Evolutionary conservation across 2,113 vertebrate species (phyloP), one percentile per base, ranked within the genome.

Genomic region (Sorex fumeus): DNA sequence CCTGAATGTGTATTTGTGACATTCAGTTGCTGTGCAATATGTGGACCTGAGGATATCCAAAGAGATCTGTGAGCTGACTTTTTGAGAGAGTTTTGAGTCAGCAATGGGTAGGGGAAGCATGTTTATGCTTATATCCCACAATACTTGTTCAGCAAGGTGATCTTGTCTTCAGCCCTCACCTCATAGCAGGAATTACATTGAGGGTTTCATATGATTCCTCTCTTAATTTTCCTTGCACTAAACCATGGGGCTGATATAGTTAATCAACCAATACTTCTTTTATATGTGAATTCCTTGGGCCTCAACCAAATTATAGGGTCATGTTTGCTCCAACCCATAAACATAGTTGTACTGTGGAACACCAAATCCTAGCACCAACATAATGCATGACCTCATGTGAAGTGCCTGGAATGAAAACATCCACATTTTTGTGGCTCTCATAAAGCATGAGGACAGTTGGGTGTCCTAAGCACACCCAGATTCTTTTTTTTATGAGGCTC

Each of bases 121-220:
- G 19, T 19, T 36, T 76, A 19, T 36, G 1, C 19, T 28, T 18
- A 40, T 1, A 30, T 34, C 7, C 30, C 12, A 45, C 45, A 78
- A 50, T 79, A 27, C 16, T 67, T 27, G 16, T 45, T 79, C 13
- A 23, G 47, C 6, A 43, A 40, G 30, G 12, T 57, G 50, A 43
- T 85, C 64, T 60, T 23, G 8, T 12, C 27, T 47, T 79, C 16
- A n/a, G 40, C 11, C 23, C 27, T 9, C 43, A 4, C 6, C 4
- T 0, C 5, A 7, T 53, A 25, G 45, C 9, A 6, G 36, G 45
- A 64, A 19, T 77, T 25, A 36, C n/a, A 57, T 25, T 19, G 8
- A 67, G 15, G 15, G 23, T 0, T 0, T 50, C n/a, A n/a, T 21
- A 6, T 11, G 9, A 7, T 1, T 62, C 18, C 15, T 70, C 6